Evolutionary conservation across 2,797 vertebrate genomes (phyloP), one percentile per base, ranked within the genome.

Genomic region (Leucoraja ocellata): DNA sequence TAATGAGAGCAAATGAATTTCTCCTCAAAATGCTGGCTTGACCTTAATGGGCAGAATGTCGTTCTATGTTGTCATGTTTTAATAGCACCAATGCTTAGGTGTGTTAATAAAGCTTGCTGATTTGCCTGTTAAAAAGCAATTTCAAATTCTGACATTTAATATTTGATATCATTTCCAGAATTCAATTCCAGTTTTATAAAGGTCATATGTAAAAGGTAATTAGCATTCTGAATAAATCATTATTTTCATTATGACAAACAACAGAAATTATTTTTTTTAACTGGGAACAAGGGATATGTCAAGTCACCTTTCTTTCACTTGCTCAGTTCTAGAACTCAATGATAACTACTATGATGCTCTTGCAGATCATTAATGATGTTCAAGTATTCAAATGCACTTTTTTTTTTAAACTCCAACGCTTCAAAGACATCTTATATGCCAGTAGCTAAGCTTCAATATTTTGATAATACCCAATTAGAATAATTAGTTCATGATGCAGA

Each of bases 271-370:
- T 58, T 74, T 91, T 54, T 46, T 6, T 28, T 25, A 5, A 18
- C 13, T 54, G 13, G 25, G 71, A 76, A 92, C 25, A 92, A 76
- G 25, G 23, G 73, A 23, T 21, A 91, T 28, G n/a, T 81, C 46
- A 92, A 74, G 71, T 84, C 54, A 39, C 39, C 46, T 74, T 91
- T 46, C 68, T 92, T 92, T 21, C 23, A 92, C 23, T 46, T 23
- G 18, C 71, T 92, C 90, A 73, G 13, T 16, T 73, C 90, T 76
- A 92, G 90, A 39, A 76, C 71, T 76, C 4, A 74, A 92, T 76
- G 46, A 36, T 76, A 76, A 92, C 90, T 58, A 23, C 36, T 92
- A 71, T 76, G 90, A 71, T 92, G 71, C n/a, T 92, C 90, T 74
- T 76, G 90, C 36, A 92, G 39, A 92, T 28, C 71, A 92, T 76